Base-by-base conservation (phyloP, 2,113 vertebrate genomes). In the Hippocampus abdominalis region DNA sequence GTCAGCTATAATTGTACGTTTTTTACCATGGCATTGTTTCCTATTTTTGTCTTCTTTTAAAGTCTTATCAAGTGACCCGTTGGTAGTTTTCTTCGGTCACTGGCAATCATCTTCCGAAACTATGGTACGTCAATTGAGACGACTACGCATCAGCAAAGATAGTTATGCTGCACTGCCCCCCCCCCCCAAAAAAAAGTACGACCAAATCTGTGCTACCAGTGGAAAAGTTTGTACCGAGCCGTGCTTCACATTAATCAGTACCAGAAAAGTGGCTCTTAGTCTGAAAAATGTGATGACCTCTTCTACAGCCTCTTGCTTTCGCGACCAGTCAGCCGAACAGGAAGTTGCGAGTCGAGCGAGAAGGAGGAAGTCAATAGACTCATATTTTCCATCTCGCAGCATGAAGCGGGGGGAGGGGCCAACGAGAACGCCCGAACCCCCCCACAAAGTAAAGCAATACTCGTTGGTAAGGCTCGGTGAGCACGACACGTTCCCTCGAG, bases 331-430 rank as follows among this genome's bases (percentile, higher is more conserved):
- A n/a, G 53, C 44, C 77, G 77, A 89, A 87, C 83, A 85, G 85
- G 87, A 90, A 89, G 82, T 71, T 74, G 49, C 73, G 74, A 80
- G 81, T 68, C 42, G 69, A 67, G 3, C 7, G 32, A 75, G 53
- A 65, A 75, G 75, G 78, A 81, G 81, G 84, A 90, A 87, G 85
- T 83, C 53, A 36, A 76, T 71, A 67, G 81, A 88, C 59, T 12
- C 79, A 80, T 73, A 86, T 83, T 89, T 89, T 91, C 88, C 89
- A 87, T 75, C 42, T 57, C 68, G 80, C 65, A 18, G 64, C 64
- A 70, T 9, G 59, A 63, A 49, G n/a, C 6, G 32, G 46, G 75
- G 75, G 77, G 72, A 74, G 74, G 77, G 72, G 54, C 61, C 65
- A 39, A 4, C 29, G 46, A 18, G 72, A 63, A 12, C 9, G 4